Percentiles rank a stretch among this genome's conserved stretches.
Conservation (phyloP, 1,140 invertebrate genomes). For the Drosophila ficusphila region DNA sequence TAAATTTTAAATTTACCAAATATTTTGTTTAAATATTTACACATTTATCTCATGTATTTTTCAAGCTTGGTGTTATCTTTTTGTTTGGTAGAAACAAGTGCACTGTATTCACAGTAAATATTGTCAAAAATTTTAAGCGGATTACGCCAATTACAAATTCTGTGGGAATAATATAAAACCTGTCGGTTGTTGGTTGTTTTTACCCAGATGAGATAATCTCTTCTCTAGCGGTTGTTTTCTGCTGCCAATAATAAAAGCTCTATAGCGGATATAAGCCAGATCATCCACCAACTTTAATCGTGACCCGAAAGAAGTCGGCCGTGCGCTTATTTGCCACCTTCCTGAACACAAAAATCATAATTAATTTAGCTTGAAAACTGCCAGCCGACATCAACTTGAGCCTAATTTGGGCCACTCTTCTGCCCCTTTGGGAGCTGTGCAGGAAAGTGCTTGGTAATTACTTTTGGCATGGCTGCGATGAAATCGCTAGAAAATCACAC, state of each 20-base stretch:
- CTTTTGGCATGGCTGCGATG: constrained; percentile 52
- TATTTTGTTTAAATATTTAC: background rate
- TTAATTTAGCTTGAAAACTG: constrained; percentile 68
- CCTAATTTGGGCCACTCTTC: constrained; percentile 33
- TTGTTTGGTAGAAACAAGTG: background rate
- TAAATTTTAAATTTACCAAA: background rate
- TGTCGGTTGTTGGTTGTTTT: background rate
- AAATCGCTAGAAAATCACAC: constrained; percentile 80
- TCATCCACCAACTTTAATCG: constrained; percentile 13
- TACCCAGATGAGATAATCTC: constrained; percentile 22
- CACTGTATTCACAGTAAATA: constrained; percentile 16
- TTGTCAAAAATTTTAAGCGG: constrained; percentile 40
- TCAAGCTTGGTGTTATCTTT: constrained; percentile 5
- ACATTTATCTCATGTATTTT: background rate
- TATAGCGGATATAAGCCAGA: background rate
- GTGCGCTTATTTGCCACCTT: constrained; percentile 38
- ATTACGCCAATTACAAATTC: constrained; percentile 34
- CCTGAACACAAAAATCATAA: constrained; percentile 54
- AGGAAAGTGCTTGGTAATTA: constrained; percentile 73
- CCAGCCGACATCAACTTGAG: constrained; percentile 26
- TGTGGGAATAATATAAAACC: constrained; percentile 10
- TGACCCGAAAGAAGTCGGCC: background rate
- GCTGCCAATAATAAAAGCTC: background rate
- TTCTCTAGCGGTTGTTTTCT: background rate
- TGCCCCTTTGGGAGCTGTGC: constrained; percentile 8